phyloP scores from a whole-genome alignment of 1,140 invertebrate species.

The Platyura marginata region DNA sequence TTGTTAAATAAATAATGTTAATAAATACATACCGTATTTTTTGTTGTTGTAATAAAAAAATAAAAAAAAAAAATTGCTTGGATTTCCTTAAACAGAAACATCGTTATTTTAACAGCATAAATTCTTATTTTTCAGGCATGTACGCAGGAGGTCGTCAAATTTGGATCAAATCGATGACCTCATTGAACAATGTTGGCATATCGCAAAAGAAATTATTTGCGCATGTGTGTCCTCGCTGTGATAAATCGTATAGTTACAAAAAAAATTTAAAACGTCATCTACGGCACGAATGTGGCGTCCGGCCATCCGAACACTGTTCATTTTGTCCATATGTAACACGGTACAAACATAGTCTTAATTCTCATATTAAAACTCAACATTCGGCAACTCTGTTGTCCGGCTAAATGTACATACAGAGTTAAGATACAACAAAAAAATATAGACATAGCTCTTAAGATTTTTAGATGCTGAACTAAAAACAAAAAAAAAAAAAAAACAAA shows the following conservation, averaged over 20 bases:
- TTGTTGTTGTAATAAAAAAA: too few relatives aligned
- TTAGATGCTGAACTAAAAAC: too few relatives aligned
- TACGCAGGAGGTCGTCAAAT: too few relatives aligned
- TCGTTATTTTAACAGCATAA: too few relatives aligned
- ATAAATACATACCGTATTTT: too few relatives aligned
- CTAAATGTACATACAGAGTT: too few relatives aligned
- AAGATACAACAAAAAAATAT: too few relatives aligned
- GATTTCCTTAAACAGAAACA: too few relatives aligned
- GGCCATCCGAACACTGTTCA: conserved; percentile 34
- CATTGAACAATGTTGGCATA: conserved; percentile 17
- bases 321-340: conserved; percentile 34
- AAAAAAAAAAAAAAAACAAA: not conserved
- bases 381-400: too few relatives aligned
- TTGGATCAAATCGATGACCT: conserved; percentile 18
- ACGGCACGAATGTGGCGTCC: conserved; percentile 33
- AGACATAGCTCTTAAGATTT: too few relatives aligned
- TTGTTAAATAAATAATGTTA: too few relatives aligned
- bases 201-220: conserved; percentile 3
- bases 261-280: conserved; percentile 33
- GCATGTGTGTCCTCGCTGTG: conserved; percentile 31
- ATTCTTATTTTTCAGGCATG: not conserved
- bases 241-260: conserved; percentile 36
- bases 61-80: too few relatives aligned
- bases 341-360: conserved; percentile 32
- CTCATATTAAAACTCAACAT: conserved; percentile 26